These are phyloP conservation scores for Corythornis madagascariensis DNA, from an alignment of 2,113 vertebrate genomes.

Conservation along the genomic window DNA sequence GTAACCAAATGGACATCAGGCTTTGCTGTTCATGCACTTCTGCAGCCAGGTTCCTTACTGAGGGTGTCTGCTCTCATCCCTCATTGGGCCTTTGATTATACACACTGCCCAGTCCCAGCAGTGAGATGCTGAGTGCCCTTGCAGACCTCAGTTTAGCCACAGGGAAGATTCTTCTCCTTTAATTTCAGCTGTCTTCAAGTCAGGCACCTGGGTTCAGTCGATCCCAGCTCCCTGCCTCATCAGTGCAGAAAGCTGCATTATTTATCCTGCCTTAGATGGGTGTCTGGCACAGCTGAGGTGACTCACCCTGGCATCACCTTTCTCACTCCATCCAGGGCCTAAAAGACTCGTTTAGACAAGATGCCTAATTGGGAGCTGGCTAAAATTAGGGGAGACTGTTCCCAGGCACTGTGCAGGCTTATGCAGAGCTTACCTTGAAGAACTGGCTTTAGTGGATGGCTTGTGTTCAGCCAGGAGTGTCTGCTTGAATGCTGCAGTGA, in stretches of 20 bases:
- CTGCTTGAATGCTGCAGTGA: not conserved
- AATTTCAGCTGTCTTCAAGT: not conserved
- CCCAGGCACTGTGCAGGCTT: not conserved
- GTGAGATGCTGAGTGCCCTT: not conserved
- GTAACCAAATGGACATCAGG: not conserved
- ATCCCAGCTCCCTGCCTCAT: not conserved
- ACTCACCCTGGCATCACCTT: not conserved
- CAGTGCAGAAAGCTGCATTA: not conserved
- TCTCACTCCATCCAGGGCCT: not conserved
- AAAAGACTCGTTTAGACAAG: slow-evolving; percentile 6
- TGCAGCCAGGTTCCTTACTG: not conserved
- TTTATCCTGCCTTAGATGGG: not conserved
- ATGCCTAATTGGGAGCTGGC: not conserved
- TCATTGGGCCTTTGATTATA: not conserved
- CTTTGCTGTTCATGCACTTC: not conserved
- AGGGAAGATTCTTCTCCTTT: not conserved
- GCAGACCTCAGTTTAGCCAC: not conserved
- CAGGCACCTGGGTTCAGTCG: not conserved
- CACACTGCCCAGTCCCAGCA: not conserved
- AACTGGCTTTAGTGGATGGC: not conserved
- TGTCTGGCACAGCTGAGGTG: not conserved
- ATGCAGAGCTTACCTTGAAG: not conserved
- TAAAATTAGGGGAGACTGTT: not conserved
- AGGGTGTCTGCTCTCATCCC: not conserved
- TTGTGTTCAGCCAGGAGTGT: not conserved